Base-by-base conservation (phyloP, 2,797 vertebrate genomes). In the Bovichtus variegatus region DNA sequence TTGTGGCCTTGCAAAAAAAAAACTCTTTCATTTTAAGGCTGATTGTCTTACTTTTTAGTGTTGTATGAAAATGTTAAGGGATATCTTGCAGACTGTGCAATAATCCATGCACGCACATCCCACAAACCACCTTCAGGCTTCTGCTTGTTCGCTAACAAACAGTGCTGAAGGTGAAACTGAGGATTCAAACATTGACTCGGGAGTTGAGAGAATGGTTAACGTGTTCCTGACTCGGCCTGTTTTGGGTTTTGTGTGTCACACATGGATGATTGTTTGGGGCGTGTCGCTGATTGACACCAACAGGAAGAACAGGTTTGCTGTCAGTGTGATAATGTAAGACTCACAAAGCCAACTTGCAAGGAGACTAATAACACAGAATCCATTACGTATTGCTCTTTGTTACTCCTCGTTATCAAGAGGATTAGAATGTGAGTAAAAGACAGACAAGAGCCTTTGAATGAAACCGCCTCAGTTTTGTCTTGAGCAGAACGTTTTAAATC, bases 281-380 rank as follows among this genome's bases (percentile, higher is more conserved):
- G 55, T 81, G 73, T 68, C 4, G 43, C 23, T 36, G n/a, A 73
- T 49, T 61, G 74, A 81, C 71, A 63, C 78, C 23, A 89, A 89
- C 92, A n/a, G 69, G 93, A 86, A 86, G 74, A 94, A 91, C 94
- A 71, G 88, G 94, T 94, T 93, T 83, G 71, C 73, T 70, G 70
- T 74, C 43, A 18, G 11, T 50, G 11, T 51, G 54, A 57, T 58
- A 29, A 65, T 50, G 62, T 41, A 36, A 27, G 27, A 31, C 54
- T 76, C 44, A 7, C 34, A 70, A 46, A 68, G 44, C 18, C 76
- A 12, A 67, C 64, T 50, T 40, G 29, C 6, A 2, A 54, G 23
- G 11, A 60, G 34, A 31, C 12, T 31, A 53, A 71, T 40, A 21
- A 49, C 43, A 18, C 29, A 58, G 16, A 53, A 43, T 40, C 6